A percentile compares a stretch with the other conserved stretches of the same genome.
phyloP scores from a whole-genome alignment of 2,797 vertebrate genomes.

The Merluccius polli region DNA sequence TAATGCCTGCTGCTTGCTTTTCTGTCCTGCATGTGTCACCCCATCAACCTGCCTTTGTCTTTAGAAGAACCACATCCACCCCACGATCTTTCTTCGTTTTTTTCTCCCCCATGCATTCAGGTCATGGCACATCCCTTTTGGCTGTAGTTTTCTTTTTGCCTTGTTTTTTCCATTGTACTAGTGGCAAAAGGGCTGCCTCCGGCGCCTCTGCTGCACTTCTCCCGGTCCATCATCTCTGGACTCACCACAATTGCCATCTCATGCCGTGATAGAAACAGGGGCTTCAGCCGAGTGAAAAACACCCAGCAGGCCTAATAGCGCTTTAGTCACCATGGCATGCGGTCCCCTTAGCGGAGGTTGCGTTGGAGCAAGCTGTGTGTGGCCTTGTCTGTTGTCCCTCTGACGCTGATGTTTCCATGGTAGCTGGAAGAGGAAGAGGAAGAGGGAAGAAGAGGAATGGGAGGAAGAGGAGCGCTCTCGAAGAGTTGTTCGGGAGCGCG shows the following conservation, averaged over 20 bases:
- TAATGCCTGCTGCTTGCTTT: neutral
- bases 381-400: conserved; percentile 59
- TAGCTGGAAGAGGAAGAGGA: conserved; percentile 61
- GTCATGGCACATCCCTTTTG: no score
- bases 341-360: conserved; percentile 3
- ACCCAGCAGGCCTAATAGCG: neutral
- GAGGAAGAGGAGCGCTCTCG: conserved; percentile 77
- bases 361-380: conserved; percentile 40
- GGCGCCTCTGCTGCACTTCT: neutral
- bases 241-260: neutral
- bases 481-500: conserved; percentile 90
- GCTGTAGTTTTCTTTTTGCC: no score
- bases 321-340: neutral
- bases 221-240: neutral
- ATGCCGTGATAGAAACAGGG: neutral
- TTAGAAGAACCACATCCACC: no score
- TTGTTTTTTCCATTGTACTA: no score
- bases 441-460: conserved; percentile 78
- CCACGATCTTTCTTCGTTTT: no score
- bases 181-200: neutral
- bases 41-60: no score
- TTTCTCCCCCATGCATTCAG: no score
- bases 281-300: neutral
- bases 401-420: conserved; percentile 69
- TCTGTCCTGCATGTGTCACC: neutral